Base-by-base conservation (phyloP, 30 jellyfish, hydroid and myxozoan genomes). In the Hydra vulgaris region DNA sequence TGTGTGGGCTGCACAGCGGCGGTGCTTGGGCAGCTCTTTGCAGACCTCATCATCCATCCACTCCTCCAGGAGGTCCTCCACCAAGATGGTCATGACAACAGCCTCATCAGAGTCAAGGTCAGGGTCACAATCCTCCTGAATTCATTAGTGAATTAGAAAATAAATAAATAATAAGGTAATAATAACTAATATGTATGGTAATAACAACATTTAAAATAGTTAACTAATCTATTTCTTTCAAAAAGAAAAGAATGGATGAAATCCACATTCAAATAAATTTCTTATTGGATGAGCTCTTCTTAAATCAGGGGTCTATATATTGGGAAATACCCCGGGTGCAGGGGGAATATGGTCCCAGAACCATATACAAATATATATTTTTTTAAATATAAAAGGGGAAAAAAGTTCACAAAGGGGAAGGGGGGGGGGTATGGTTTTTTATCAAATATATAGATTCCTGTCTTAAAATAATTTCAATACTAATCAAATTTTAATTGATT, bases 1-100 rank as follows among this genome's bases (percentile, higher is more conserved):
- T n/a, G 81, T 19, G 55, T 73, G 81, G 52, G 81, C 55, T 22
- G 81, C 81, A 73, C 81, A 73, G 23, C 81, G 27, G 27, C 55
- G 52, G 55, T 73, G 81, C 55, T 27, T 27, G 55, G 81, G 81
- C 56, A 73, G 16, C 53, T 73, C 81, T 19, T 27, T 21, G 55
- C 53, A n/a, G 55, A 22, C 81, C 81, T 22, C 23, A 21, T 21
- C 52, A 73, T 73, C 53, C 23, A 22, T 25, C 23, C 27, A 18
- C 23, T 73, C 81, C 27, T 73, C 55, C 21, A 54, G 27, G 55
- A 73, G 27, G 27, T 73, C 81, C 27, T 73, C 23, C 23, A 18
- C 52, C 23, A n/a, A 27, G 53, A n/a, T 54, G 23, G 27, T 54
- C 53, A 18, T 25, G 55, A 25, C 55, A 21, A 25, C 55, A 25